Evolutionary conservation across 92 coral and sea anemone species (phyloP).

Genomic region (Hydrozoanthus gracilis): DNA sequence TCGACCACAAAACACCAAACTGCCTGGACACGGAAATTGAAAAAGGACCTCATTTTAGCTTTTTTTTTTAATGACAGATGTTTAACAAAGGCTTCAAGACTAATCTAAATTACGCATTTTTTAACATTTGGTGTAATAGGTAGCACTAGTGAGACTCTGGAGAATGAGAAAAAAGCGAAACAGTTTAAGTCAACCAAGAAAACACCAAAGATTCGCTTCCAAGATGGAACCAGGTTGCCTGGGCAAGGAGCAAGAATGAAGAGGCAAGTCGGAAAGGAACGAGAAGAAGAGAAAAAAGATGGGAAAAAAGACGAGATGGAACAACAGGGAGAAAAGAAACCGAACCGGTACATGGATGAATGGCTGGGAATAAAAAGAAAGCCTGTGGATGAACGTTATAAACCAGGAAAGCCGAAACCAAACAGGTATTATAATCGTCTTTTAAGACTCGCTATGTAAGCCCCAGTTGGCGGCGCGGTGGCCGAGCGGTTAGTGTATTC

Average conservation of each 20-base stretch:
- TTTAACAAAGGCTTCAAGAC: neutral
- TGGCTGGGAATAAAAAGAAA: conserved; percentile 85
- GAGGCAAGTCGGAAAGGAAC: conserved; percentile 39
- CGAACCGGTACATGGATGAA: conserved; percentile 78
- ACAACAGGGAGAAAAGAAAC: conserved; percentile 66
- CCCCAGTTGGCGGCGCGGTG: too few species aligned
- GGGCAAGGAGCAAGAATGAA: conserved; percentile 42
- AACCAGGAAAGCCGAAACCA: conserved; percentile 92
- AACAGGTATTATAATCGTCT: conserved; percentile 66
- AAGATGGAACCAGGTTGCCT: conserved; percentile 47
- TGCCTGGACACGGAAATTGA: too few species aligned
- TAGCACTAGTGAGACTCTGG: neutral
- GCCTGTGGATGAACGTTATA: conserved; percentile 82
- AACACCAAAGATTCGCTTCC: conserved; percentile 65
- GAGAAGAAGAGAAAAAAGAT: conserved; percentile 61
- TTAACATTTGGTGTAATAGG: neutral
- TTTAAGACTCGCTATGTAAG: neutral
- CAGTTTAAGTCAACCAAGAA: conserved; percentile 59
- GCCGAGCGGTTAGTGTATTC: too few species aligned
- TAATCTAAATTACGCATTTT: neutral
- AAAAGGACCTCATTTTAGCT: too few species aligned
- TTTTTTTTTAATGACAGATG: too few species aligned
- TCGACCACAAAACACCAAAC: too few species aligned
- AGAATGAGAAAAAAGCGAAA: conserved; percentile 48
- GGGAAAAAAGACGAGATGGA: conserved; percentile 49